Evolutionary conservation across 2,888 invertebrate species (phyloP).

Genomic region (Drosophila mimica): DNA sequence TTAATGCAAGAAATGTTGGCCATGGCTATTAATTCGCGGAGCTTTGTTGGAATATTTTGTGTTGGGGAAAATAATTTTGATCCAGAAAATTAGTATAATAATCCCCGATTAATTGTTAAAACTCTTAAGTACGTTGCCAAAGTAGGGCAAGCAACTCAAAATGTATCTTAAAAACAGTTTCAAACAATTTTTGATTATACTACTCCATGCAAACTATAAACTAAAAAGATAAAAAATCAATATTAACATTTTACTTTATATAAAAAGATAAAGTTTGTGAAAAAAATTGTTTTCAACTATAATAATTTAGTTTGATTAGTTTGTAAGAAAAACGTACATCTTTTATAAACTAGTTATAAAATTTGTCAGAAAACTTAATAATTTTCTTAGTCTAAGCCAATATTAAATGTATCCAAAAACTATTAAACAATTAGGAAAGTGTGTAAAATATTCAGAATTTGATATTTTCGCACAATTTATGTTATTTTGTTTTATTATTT

Average conservation of each 20-base stretch:
- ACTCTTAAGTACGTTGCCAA: neutral
- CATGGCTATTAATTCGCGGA: neutral
- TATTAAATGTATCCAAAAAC: neutral
- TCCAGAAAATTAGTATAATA: neutral
- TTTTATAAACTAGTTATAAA: too few species aligned
- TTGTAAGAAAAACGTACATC: neutral
- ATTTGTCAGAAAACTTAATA: neutral
- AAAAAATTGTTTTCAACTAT: neutral
- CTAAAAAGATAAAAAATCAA: too few species aligned
- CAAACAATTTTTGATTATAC: neutral
- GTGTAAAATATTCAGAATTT: neutral
- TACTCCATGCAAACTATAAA: too few species aligned
- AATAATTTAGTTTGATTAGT: neutral
- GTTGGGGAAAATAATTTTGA: neutral
- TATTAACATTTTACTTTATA: too few species aligned
- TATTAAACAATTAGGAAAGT: neutral
- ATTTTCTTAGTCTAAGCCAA: neutral
- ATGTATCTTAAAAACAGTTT: neutral
- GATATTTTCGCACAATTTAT: neutral
- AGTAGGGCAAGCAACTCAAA: neutral
- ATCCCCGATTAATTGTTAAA: neutral
- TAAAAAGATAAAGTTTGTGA: too few species aligned
- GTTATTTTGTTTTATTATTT: neutral
- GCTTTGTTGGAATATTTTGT: neutral
- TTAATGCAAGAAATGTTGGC: neutral